Evolutionary conservation across 2,113 vertebrate genomes (phyloP).

Genomic region (Cranoglanis bouderius): DNA sequence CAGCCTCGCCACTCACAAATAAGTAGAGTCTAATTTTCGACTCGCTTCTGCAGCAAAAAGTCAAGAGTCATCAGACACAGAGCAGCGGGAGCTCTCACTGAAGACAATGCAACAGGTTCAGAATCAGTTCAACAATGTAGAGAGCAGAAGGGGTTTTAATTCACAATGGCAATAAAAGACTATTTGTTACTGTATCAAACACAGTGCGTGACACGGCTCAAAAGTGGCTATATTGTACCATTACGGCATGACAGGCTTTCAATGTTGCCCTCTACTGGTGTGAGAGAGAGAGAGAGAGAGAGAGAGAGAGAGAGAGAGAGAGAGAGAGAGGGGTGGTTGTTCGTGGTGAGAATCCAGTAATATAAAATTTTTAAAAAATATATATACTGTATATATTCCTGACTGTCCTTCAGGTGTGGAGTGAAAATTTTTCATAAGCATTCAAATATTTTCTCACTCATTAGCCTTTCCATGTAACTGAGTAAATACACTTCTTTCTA

Average conservation of each 20-base stretch:
- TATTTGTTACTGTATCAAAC: background rate
- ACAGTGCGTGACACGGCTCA: background rate
- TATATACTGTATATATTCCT: too few species aligned
- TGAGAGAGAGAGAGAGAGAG: background rate
- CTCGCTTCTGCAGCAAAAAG: conserved; percentile 8
- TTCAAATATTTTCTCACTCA: too few species aligned
- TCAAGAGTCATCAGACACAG: background rate
- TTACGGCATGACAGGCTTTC: background rate
- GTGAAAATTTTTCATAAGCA: too few species aligned
- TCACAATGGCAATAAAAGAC: background rate
- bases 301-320: background rate
- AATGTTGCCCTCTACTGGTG: background rate
- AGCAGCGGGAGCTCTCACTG: background rate
- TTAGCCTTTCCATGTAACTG: too few species aligned
- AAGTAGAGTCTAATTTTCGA: conserved; percentile 1
- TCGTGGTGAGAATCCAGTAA: too few species aligned
- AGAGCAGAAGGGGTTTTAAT: background rate
- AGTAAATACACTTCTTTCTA: too few species aligned
- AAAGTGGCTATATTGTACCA: background rate
- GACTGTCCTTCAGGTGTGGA: too few species aligned
- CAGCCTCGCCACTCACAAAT: background rate
- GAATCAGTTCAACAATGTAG: background rate
- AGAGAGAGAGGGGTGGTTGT: background rate
- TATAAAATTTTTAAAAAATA: too few species aligned
- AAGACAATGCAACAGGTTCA: background rate